These are phyloP conservation scores for Rhingia rostrata DNA, from an alignment of 2,888 invertebrate species.

Conservation along the genomic window DNA sequence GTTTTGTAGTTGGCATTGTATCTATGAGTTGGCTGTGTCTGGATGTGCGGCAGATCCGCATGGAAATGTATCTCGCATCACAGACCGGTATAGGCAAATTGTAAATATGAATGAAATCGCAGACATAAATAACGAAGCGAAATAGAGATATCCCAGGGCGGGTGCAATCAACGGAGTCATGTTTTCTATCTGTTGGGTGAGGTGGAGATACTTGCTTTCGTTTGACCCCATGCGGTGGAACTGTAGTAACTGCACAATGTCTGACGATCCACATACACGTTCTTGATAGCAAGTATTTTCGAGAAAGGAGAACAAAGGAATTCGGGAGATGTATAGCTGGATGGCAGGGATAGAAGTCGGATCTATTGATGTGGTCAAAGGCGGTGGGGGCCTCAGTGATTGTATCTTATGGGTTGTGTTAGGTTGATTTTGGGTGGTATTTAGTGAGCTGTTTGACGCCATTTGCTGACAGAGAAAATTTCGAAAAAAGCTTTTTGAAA, in stretches of 20 bases:
- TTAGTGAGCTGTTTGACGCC: background rate
- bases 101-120: slow-evolving; percentile 70
- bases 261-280: slow-evolving; percentile 43
- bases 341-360: background rate
- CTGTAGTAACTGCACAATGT: slow-evolving; percentile 24
- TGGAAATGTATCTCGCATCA: slow-evolving; percentile 40
- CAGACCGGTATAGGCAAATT: slow-evolving; percentile 55
- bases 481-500: too few relatives aligned
- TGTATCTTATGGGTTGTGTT: background rate
- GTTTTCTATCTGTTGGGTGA: slow-evolving; percentile 6
- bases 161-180: slow-evolving; percentile 43
- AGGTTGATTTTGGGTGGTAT: background rate
- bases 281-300: slow-evolving; percentile 16
- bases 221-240: slow-evolving; percentile 57
- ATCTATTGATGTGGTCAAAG: slow-evolving; percentile 26
- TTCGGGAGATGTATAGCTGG: slow-evolving; percentile 11
- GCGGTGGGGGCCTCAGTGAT: slow-evolving; percentile 10
- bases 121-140: slow-evolving; percentile 64
- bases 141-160: slow-evolving; percentile 70
- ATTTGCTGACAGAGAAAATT: too few relatives aligned
- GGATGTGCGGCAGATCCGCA: slow-evolving; percentile 4
- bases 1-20: slow-evolving; percentile 63
- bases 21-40: background rate
- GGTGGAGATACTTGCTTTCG: slow-evolving; percentile 23
- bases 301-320: slow-evolving; percentile 28